These are phyloP conservation scores for Magallana gigas DNA, from an alignment of 1,140 invertebrate genomes.

Conservation along the genomic window DNA sequence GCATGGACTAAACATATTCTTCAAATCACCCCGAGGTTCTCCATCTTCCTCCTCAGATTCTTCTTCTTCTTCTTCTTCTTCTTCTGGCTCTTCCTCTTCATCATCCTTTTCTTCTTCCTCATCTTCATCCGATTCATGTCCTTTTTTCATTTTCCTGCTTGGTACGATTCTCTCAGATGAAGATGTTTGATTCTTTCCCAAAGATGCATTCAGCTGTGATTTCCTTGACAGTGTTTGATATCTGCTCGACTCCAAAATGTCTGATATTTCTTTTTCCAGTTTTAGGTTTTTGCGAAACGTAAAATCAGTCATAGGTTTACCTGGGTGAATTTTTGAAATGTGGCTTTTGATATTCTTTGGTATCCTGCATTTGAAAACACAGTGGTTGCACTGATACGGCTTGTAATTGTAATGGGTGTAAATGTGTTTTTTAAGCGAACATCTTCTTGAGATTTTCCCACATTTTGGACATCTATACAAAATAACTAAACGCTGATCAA, in stretches of 20 bases:
- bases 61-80: slow-evolving; percentile 18
- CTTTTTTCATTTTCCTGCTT: neutral
- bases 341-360: slow-evolving; percentile 43
- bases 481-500: slow-evolving; percentile 8
- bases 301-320: slow-evolving; percentile 4
- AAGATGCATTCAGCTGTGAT: neutral
- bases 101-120: neutral
- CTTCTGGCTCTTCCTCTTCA: neutral
- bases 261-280: slow-evolving; percentile 45
- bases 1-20: slow-evolving; percentile 40
- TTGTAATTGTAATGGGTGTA: slow-evolving; percentile 50
- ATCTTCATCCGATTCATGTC: neutral
- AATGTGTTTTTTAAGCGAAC: slow-evolving; percentile 30
- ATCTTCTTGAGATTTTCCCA: slow-evolving; percentile 27
- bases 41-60: neutral
- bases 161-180: neutral
- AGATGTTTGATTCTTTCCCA: neutral
- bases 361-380: slow-evolving; percentile 41
- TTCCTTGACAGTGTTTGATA: slow-evolving; percentile 21
- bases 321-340: slow-evolving; percentile 34
- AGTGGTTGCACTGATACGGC: slow-evolving; percentile 46
- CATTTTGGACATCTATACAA: slow-evolving; percentile 48
- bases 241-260: slow-evolving; percentile 10
- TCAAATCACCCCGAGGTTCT: slow-evolving; percentile 14
- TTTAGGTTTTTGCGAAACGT: slow-evolving; percentile 26